Conservation (phyloP, 2,113 vertebrate species). For the Peromyscus polionotus region DNA sequence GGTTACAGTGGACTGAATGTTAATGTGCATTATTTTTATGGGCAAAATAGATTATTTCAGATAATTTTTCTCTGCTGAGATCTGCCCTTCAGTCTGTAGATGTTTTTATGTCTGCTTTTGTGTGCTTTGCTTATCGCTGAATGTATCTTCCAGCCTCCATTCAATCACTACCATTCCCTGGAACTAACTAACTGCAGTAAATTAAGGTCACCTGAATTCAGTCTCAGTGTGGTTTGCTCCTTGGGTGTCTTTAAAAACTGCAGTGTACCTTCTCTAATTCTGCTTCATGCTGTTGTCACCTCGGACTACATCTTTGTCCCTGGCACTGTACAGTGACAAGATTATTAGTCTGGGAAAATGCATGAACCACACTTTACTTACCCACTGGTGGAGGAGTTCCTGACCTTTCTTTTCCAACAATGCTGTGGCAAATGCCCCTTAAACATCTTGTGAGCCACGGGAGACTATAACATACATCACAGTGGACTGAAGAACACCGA, state of each 20-base stretch:
- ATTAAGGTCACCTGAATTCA: neutral
- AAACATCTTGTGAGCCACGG: fast-evolving
- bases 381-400: neutral
- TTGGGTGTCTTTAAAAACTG: neutral
- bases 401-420: neutral
- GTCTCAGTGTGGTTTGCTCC: neutral
- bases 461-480: fast-evolving
- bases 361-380: neutral
- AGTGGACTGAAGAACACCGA: fast-evolving
- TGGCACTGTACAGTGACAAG: neutral
- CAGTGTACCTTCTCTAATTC: neutral
- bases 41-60: neutral
- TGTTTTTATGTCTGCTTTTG: neutral
- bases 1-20: neutral
- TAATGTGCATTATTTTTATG: neutral
- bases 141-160: neutral
- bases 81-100: neutral
- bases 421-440: neutral
- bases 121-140: neutral
- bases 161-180: neutral
- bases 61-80: neutral
- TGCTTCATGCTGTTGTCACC: neutral
- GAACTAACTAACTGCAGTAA: neutral
- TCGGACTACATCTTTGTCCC: too few species aligned
- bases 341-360: neutral